Conservation (phyloP, 2,888 invertebrate genomes). For the Leucophenga montana region DNA sequence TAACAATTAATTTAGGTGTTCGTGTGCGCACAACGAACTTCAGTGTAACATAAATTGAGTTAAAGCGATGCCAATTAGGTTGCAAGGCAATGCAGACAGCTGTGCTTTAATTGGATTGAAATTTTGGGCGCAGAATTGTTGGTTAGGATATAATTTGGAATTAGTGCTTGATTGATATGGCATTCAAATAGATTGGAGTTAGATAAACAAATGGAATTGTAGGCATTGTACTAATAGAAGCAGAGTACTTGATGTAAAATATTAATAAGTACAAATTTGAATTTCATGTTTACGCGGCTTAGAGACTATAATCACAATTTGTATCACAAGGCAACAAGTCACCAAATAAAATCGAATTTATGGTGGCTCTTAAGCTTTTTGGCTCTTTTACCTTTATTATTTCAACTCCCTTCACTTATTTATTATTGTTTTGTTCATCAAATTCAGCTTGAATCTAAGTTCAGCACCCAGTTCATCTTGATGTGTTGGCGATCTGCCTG, state of each 20-base stretch:
- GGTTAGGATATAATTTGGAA: not conserved
- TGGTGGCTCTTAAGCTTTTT: no score
- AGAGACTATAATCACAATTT: no score
- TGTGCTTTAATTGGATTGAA: slow-evolving; percentile 3
- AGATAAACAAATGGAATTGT: not conserved
- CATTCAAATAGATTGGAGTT: not conserved
- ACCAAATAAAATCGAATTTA: no score
- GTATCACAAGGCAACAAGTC: no score
- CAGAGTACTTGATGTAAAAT: not conserved
- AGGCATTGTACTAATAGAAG: no score
- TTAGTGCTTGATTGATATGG: not conserved
- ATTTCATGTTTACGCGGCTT: no score
- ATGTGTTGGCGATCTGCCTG: no score
- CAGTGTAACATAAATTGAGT: slow-evolving; percentile 21
- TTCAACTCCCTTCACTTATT: no score
- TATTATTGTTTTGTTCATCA: no score
- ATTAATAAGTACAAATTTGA: not conserved
- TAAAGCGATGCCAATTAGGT: slow-evolving; percentile 18
- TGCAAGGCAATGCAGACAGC: not conserved
- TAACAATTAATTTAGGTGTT: slow-evolving; percentile 21
- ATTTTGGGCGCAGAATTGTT: not conserved
- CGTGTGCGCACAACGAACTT: slow-evolving; percentile 1
- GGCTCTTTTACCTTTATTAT: no score
- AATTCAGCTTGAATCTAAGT: no score
- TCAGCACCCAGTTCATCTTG: no score